Evolutionary conservation across 1,140 invertebrate genomes (phyloP).

Genomic region (Melitaea cinxia): DNA sequence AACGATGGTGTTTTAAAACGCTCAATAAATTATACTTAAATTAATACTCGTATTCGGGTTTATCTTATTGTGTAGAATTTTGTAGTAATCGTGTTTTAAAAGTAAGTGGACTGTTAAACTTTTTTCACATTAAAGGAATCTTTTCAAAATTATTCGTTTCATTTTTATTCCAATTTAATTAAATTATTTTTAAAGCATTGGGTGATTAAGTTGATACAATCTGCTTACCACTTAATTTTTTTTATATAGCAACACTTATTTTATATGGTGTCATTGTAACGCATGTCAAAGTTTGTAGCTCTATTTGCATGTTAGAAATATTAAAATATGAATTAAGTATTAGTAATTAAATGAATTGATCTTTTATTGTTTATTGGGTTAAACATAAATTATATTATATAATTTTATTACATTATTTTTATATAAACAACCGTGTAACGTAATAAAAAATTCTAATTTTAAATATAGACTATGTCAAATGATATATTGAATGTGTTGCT

Average conservation of each 20-base stretch:
- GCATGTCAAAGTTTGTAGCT: neutral
- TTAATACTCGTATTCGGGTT: slow-evolving; percentile 12
- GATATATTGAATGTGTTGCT: slow-evolving; percentile 20
- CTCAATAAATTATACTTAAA: slow-evolving; percentile 19
- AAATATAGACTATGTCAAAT: neutral
- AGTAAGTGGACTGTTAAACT: slow-evolving; percentile 76
- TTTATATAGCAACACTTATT: slow-evolving; percentile 43
- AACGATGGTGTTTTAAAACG: neutral
- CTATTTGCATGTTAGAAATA: slow-evolving; percentile 20
- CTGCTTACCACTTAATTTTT: slow-evolving; percentile 63
- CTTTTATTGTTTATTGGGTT: no score
- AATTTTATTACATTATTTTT: neutral
- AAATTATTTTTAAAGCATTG: slow-evolving; percentile 38
- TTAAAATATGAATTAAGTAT: neutral
- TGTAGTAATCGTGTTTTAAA: slow-evolving; percentile 22
- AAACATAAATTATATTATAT: no score
- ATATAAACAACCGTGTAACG: neutral
- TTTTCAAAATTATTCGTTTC: slow-evolving; percentile 61
- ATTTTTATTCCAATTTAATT: slow-evolving; percentile 45
- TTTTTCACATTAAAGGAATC: slow-evolving; percentile 69
- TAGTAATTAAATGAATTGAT: neutral
- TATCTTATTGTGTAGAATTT: slow-evolving; percentile 5
- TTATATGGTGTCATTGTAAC: neutral
- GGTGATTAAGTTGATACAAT: slow-evolving; percentile 73
- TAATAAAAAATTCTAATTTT: no score